Percentiles rank a stretch among this genome's conserved stretches.
Conservation (phyloP, 1,140 invertebrate genomes). For the Drosophila dunni region DNA sequence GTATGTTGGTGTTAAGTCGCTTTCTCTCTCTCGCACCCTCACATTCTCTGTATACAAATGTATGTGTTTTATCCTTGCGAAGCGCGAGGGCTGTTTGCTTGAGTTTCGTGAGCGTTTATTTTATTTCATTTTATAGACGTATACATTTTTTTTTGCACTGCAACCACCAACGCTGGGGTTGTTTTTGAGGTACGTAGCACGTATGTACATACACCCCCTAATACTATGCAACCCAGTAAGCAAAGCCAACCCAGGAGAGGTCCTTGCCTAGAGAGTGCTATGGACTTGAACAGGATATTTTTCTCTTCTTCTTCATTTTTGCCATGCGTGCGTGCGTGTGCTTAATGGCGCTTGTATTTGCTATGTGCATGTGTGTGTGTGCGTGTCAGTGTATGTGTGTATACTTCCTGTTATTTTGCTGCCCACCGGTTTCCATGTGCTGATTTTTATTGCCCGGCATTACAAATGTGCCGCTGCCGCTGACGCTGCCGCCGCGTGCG, state of each 20-base stretch:
- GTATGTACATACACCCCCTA: conserved; percentile 57
- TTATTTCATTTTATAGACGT: conserved; percentile 13
- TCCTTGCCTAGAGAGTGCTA: conserved; percentile 29
- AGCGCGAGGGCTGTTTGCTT: conserved; percentile 60
- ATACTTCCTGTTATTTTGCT: conserved; percentile 58
- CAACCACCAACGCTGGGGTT: conserved; percentile 72
- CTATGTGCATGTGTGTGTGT: conserved; percentile 9
- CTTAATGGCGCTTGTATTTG: conserved; percentile 76
- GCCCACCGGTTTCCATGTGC: conserved; percentile 63
- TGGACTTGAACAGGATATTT: conserved; percentile 20
- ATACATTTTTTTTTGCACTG: conserved; percentile 60
- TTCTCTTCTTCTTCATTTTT: conserved; percentile 18
- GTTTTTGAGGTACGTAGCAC: conserved; percentile 42
- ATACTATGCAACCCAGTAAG: conserved; percentile 8
- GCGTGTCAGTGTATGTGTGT: conserved; percentile 19
- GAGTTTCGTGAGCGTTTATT: conserved; percentile 22
- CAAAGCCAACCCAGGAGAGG: conserved; percentile 16
- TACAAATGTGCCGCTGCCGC: conserved; percentile 40
- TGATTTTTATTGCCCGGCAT: conserved; percentile 59
- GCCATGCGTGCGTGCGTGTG: conserved; percentile 64
- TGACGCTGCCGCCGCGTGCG: conserved; percentile 14
- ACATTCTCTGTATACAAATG: background rate
- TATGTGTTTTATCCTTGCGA: conserved; percentile 54
- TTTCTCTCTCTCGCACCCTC: background rate
- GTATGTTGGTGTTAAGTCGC: conserved; percentile 8